phyloP scores from a whole-genome alignment of 2,797 vertebrate species.

The Emys orbicularis region DNA sequence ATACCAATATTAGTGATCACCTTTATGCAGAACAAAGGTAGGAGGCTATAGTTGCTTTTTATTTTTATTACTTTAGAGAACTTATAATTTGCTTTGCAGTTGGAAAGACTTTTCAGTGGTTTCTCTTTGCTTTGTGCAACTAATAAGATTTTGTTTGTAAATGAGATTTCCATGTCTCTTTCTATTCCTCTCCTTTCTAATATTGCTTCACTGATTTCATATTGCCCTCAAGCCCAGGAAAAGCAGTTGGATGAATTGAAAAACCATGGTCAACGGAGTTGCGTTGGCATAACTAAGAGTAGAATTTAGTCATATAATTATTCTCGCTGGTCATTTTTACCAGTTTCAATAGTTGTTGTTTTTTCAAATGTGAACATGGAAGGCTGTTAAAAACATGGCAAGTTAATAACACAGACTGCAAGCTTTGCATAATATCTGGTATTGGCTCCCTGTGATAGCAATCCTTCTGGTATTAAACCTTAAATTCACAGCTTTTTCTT shows the following conservation, averaged over 20 bases:
- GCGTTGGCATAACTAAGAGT: background rate
- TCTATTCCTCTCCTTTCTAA: background rate
- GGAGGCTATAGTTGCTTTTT: constrained; percentile 35
- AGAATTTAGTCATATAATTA: background rate
- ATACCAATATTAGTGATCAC: constrained; percentile 70
- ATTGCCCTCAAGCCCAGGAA: background rate
- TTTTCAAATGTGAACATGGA: background rate
- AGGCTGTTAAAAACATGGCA: background rate
- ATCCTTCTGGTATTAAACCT: background rate
- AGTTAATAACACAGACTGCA: background rate
- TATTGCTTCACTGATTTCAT: background rate
- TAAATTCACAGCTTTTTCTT: background rate
- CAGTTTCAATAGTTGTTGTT: background rate
- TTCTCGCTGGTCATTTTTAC: background rate
- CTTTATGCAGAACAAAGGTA: constrained; percentile 76
- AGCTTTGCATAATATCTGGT: background rate
- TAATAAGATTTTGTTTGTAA: constrained; percentile 10
- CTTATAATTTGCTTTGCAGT: constrained; percentile 24
- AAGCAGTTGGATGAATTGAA: background rate
- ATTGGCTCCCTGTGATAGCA: background rate
- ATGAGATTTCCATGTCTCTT: constrained; percentile 9
- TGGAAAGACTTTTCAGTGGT: background rate
- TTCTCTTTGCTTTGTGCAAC: constrained; percentile 29
- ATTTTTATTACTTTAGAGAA: constrained; percentile 46
- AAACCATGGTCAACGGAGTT: background rate